Evolutionary conservation across 1,140 invertebrate genomes (phyloP).

Genomic region (Orchesella cincta): DNA sequence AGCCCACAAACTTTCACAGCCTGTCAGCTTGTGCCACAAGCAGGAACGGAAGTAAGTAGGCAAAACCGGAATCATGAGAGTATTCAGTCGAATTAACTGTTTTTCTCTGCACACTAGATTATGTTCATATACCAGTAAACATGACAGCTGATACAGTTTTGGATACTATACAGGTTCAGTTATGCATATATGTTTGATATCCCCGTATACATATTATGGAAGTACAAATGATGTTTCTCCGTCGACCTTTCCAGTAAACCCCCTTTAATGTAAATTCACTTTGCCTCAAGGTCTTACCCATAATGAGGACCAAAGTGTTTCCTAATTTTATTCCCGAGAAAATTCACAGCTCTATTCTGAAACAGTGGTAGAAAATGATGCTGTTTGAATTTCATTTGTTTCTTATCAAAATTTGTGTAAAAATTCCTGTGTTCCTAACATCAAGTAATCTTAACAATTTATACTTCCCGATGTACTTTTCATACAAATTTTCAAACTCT

Average conservation of each 20-base stretch:
- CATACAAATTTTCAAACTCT: no score
- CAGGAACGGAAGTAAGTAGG: neutral
- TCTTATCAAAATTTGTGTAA: no score
- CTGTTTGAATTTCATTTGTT: no score
- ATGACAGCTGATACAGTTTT: neutral
- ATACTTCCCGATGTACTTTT: no score
- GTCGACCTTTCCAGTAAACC: no score
- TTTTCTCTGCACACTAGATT: neutral
- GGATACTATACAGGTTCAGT: no score
- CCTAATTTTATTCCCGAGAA: neutral
- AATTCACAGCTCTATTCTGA: slow-evolving; percentile 9
- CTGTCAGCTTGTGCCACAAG: neutral
- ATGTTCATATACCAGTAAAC: neutral
- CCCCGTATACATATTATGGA: no score
- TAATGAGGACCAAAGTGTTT: neutral
- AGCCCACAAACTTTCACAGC: neutral
- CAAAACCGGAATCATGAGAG: neutral
- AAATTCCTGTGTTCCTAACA: no score
- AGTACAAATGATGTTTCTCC: no score
- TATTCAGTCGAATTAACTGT: neutral
- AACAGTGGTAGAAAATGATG: no score
- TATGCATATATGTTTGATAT: no score
- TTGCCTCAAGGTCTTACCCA: neutral
- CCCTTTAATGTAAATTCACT: neutral
- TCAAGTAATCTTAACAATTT: no score